Base-by-base conservation (phyloP, 2,113 vertebrate genomes). In the Ia io region DNA sequence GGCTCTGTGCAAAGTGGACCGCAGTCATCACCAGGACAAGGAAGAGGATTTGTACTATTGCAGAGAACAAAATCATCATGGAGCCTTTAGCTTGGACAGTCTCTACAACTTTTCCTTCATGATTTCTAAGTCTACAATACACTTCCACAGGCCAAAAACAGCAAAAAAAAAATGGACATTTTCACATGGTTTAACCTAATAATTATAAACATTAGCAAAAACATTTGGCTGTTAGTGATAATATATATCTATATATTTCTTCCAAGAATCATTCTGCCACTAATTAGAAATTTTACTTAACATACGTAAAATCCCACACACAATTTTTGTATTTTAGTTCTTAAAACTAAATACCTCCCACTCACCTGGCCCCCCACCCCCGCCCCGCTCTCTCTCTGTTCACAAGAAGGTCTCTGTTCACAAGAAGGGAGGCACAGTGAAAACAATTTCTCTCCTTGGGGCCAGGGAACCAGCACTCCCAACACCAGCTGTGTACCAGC, bases 11-110 rank as follows among this genome's bases (percentile, higher is more conserved):
- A 1, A 90, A 93, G 85, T 97, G 97, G 59, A 93, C 70, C 0
- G 86, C 35, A 9, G 96, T 83, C 96, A 97, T 93, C 84, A 98
- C 80, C 17, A 97, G 88, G 18, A 85, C 61, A 20, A 98, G 95
- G 80, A 98, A 97, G 35, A 96, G 32, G 25, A 97, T 74, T 40
- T 98, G 97, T 4, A 94, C 98, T 97, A 32, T 49, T 37, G 76
- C 6, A 32, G 40, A 63, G 56, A 69, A 32, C 56, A 49, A 17
- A 59, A 67, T 16, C 40, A 69, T 2, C 51, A 17, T 20, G 51
- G 76, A 70, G 22, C 1, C 7, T 11, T 47, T 25, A 69, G 5
- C 47, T 71, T 56, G 42, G 59, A 91, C 42, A 87, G 42, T 1
- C 28, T 90, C 77, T 73, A 61, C 22, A 74, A 4, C n/a, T 63